A percentile compares a stretch with the other conserved stretches of the same genome.
Conservation (phyloP, 2,888 invertebrate genomes). For the Mimas tiliae region DNA sequence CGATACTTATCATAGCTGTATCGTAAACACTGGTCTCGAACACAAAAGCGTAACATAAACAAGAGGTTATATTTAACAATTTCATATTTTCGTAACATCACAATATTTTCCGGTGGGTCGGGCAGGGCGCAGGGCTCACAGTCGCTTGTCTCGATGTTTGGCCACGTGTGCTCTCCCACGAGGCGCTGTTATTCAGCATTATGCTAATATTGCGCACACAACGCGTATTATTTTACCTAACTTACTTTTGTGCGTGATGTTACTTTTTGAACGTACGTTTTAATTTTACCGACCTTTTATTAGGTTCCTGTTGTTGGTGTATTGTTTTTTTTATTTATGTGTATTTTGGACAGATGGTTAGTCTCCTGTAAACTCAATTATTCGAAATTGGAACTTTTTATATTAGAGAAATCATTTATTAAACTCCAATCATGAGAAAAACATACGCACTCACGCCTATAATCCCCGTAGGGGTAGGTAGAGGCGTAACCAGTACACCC, state of each 20-base stretch:
- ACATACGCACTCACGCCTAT: too few species aligned
- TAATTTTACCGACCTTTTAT: conserved; percentile 41
- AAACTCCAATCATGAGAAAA: too few species aligned
- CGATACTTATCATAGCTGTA: background rate
- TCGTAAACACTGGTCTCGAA: background rate
- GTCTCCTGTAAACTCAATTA: too few species aligned
- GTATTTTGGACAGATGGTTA: background rate
- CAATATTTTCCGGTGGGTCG: conserved; percentile 42
- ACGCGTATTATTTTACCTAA: conserved; percentile 57
- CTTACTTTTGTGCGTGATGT: conserved; percentile 42
- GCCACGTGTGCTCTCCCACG: conserved; percentile 75
- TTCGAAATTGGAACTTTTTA: too few species aligned
- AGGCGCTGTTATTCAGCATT: conserved; percentile 69
- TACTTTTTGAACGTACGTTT: conserved; percentile 44
- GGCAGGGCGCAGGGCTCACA: conserved; percentile 14
- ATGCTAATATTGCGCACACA: conserved; percentile 73
- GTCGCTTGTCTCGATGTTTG: conserved; percentile 58
- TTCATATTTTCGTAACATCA: conserved; percentile 42
- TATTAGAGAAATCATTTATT: too few species aligned
- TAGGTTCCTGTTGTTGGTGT: conserved; percentile 17
- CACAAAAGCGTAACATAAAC: conserved; percentile 24
- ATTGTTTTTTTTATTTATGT: conserved; percentile 2
- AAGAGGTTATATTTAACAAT: conserved; percentile 37
- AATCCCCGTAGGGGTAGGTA: too few species aligned
- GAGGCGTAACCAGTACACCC: too few species aligned